Base-by-base conservation (phyloP, 1,140 invertebrate species). In the Polyergus mexicanus region DNA sequence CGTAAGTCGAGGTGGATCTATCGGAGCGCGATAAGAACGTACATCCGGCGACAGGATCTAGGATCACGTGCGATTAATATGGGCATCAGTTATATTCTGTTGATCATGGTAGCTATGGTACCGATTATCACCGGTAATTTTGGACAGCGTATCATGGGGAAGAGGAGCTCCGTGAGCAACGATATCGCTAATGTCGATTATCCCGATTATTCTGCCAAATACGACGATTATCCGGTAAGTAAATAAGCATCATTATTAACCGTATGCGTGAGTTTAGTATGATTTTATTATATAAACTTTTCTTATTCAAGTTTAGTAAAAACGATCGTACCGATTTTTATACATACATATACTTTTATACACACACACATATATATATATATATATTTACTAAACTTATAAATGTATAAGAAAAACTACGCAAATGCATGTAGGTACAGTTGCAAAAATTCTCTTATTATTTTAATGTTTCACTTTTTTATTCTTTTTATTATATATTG, bases 161-260 rank as follows among this genome's bases (percentile, higher is more conserved):
- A 89, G 60, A 84, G 85, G 41, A 72, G 16, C 58, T 22, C 7
- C n/a, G 11, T 47, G 62, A 25, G 4, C 35, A 78, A 65, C 44
- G 25, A 35, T 0, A 10, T 62, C 0, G 11, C 35, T 16, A 84
- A 65, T 22, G 11, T 84, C 54, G 88, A 89, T 38, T 90, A 87
- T 44, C 80, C 85, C 13, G 88, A 90, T 51, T 89, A 90, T 7
- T n/a, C 78, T 1, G 32, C 68, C 35, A 90, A 90, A 28, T 86
- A 87, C 78, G 80, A 87, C 41, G 85, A 90, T 25, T 89, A 89
- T 81, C 85, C 88, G 88, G 89, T 90, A 51, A 90, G 89, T 90
- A 74, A 86, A 71, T 7, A 16, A 32, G 32, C 16, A 66, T 66
- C 8, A 3, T 38, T 35, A 10, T 38, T 35, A 10, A 38, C 16